phyloP scores from a whole-genome alignment of 2,797 vertebrate genomes.

The Carapus acus region DNA sequence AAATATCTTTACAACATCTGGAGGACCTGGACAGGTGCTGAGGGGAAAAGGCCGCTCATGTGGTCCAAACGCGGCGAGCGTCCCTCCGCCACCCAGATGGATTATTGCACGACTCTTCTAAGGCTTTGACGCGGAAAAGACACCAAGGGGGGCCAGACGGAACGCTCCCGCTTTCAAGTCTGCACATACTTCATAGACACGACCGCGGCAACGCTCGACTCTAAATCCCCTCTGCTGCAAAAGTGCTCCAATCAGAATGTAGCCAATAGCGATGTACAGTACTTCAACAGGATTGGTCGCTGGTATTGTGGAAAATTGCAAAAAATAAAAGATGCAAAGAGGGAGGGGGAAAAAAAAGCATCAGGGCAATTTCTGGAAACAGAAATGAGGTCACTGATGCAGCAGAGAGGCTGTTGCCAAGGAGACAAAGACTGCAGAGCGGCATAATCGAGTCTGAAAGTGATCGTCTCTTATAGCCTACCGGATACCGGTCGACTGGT shows the following conservation, averaged over 20 bases:
- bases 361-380: too few species aligned
- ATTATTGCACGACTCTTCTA: conserved; percentile 76
- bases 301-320: conserved; percentile 27
- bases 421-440: conserved; percentile 21
- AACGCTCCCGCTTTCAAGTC: conserved; percentile 48
- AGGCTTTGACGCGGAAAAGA: conserved; percentile 63
- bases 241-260: conserved; percentile 53
- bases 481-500: too few species aligned
- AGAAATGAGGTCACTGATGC: conserved; percentile 10
- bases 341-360: not conserved
- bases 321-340: conserved; percentile 23
- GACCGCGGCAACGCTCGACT: too few species aligned
- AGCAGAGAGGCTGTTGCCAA: conserved; percentile 33
- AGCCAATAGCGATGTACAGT: conserved; percentile 23
- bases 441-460: too few species aligned
- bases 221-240: conserved; percentile 31
- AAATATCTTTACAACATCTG: conserved; percentile 29
- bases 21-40: conserved; percentile 13
- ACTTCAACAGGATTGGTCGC: conserved; percentile 36
- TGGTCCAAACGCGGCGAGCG: conserved; percentile 9
- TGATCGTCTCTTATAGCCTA: too few species aligned
- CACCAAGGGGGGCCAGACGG: conserved; percentile 35
- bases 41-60: conserved; percentile 17
- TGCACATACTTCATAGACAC: too few species aligned
- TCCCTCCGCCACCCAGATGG: conserved; percentile 26